A percentile compares a stretch with the other conserved stretches of the same genome.
Evolutionary conservation across 2,888 invertebrate genomes (phyloP).

Genomic region (Rhyacophila evoluta): DNA sequence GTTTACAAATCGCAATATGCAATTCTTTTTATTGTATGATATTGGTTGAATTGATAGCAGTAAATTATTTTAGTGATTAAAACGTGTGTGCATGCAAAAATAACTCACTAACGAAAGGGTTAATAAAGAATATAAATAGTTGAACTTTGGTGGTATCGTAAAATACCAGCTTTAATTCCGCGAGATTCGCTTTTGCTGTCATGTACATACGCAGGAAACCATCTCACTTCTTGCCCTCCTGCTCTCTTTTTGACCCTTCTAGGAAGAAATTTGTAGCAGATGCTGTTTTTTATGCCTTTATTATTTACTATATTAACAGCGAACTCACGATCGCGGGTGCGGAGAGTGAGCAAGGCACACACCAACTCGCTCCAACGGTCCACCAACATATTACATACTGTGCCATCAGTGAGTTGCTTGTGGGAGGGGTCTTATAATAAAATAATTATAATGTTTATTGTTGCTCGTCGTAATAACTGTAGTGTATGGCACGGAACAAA

Average conservation of each 20-base stretch:
- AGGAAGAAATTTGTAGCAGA: constrained; percentile 48
- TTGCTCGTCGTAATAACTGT: neutral
- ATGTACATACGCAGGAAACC: neutral
- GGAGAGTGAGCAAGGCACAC: constrained; percentile 28
- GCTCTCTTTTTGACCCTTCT: constrained; percentile 45
- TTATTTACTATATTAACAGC: constrained; percentile 40
- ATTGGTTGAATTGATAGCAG: too few species aligned
- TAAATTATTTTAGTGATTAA: too few species aligned
- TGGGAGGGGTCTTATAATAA: neutral
- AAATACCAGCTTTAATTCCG: too few species aligned
- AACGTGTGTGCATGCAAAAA: too few species aligned
- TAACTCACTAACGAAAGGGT: too few species aligned
- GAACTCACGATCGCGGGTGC: constrained; percentile 40
- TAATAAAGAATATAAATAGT: too few species aligned
- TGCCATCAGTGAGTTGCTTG: neutral
- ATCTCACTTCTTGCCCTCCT: constrained; percentile 38
- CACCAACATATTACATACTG: neutral
- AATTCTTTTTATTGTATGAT: too few species aligned
- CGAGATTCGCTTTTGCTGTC: neutral
- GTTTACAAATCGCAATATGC: too few species aligned
- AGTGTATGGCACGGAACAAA: neutral
- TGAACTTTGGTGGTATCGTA: too few species aligned
- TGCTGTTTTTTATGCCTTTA: constrained; percentile 45
- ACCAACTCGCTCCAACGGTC: neutral
- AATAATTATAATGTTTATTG: neutral